A percentile compares a stretch with the other conserved stretches of the same genome.
These are phyloP conservation scores for Nibea albiflora DNA, from an alignment of 2,113 vertebrate species.

Conservation along the genomic window DNA sequence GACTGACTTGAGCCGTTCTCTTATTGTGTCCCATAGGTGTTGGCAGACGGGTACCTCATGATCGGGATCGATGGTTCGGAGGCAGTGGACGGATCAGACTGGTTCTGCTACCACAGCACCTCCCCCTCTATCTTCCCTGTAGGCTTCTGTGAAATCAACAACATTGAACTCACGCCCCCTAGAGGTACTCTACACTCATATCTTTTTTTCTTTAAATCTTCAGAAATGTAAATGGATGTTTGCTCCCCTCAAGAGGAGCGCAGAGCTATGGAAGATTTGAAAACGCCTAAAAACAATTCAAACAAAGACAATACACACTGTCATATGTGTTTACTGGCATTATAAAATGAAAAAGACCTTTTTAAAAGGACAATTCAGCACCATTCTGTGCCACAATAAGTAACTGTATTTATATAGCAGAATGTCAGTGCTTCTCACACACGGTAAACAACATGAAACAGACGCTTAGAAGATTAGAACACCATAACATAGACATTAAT, in stretches of 20 bases:
- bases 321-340: neutral
- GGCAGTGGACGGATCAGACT: conserved; percentile 98
- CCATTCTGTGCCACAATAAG: neutral
- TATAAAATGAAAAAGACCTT: neutral
- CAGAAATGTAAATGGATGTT: neutral
- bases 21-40: conserved; percentile 84
- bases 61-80: conserved; percentile 99
- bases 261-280: neutral
- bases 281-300: neutral
- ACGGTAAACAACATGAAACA: neutral
- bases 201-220: neutral
- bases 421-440: neutral
- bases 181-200: conserved; percentile 90
- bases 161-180: conserved; percentile 97
- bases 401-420: neutral
- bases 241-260: neutral
- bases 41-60: conserved; percentile 99
- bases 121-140: conserved; percentile 98
- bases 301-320: neutral
- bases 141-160: conserved; percentile 99
- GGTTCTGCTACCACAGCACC: conserved; percentile 98
- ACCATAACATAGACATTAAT: neutral
- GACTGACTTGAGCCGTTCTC: conserved; percentile 54
- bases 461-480: neutral
- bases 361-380: neutral